Evolutionary conservation across 1,140 invertebrate genomes (phyloP).

Genomic region (Calephelis nemesis): DNA sequence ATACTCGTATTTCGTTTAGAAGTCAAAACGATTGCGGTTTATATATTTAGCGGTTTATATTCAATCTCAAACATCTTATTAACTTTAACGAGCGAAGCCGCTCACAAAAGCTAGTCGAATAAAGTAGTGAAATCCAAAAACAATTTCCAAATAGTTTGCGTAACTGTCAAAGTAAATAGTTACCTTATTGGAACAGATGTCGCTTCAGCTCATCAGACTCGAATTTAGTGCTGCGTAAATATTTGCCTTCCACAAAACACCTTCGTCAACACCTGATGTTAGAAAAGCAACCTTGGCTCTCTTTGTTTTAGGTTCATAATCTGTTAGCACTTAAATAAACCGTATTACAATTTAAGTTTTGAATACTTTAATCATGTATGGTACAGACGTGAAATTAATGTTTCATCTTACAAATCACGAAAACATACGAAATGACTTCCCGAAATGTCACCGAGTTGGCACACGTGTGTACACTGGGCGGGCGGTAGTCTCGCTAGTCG

Average conservation of each 20-base stretch:
- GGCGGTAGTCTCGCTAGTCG: conserved; percentile 44
- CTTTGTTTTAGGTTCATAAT: neutral
- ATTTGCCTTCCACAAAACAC: conserved; percentile 4
- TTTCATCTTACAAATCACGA: neutral
- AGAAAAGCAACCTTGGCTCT: neutral
- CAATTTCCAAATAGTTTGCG: conserved; percentile 1
- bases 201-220: conserved; percentile 15
- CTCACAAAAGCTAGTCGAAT: neutral
- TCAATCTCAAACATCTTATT: too few species aligned
- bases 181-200: conserved; percentile 19
- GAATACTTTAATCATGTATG: conserved; percentile 17
- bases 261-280: neutral
- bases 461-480: conserved; percentile 34
- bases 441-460: neutral
- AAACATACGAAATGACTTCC: neutral
- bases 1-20: too few species aligned
- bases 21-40: too few species aligned
- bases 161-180: conserved; percentile 18
- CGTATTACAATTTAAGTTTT: conserved; percentile 10
- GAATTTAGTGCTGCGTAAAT: conserved; percentile 15
- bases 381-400: conserved; percentile 4
- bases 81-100: neutral
- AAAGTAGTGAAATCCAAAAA: neutral
- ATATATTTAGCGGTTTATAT: too few species aligned
- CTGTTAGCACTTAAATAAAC: conserved; percentile 13